Evolutionary conservation across 2,797 vertebrate species (phyloP), one percentile per base, ranked within the genome.

Genomic region (Pangasius larnaudii): DNA sequence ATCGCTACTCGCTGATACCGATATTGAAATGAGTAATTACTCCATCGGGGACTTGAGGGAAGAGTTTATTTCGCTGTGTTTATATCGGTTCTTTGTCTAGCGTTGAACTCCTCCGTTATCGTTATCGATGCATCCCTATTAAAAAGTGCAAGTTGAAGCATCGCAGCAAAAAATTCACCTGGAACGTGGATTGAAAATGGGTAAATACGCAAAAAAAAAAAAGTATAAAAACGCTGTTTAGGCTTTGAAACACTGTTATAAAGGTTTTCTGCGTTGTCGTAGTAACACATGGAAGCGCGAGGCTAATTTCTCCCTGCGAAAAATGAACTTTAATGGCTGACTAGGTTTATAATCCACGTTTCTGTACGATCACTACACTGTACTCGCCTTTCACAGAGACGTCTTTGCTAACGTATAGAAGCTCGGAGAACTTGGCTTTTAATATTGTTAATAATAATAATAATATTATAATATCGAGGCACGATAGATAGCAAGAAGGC

Each of bases 401-500:
- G 59, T 5, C 30, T 51, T 27, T 8, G 51, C 4, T 91, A 91
- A 85, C 59, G 71, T 82, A 75, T 13, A 86, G 89, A 92, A 93
- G 91, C 93, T 90, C 90, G 79, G 93, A 94, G 91, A 93, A 91
- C 88, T 92, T 94, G 91, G 92, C 91, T 39, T 46, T 27, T 67
- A 67, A 30, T 33, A 65, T 51, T 33, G 56, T 67, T 84, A 83
- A 61, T 79, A 78, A 16, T 77, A 75, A 27, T 53, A 36, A 36
- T 36, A 36, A 36, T 36, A 36, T 16, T 42, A 63, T 92, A 90
- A 94, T 91, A 93, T 89, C 87, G 94, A 96, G 95, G 95, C 95
- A 95, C 95, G 58, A 67, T 92, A 94, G 77, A 65, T 91, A 94
- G 94, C 85, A 92, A 90, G 91, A 92, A 95, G 94, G 94, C 94